Conservation (phyloP, 2,888 invertebrate genomes). For the Cantharis flavilabris region DNA sequence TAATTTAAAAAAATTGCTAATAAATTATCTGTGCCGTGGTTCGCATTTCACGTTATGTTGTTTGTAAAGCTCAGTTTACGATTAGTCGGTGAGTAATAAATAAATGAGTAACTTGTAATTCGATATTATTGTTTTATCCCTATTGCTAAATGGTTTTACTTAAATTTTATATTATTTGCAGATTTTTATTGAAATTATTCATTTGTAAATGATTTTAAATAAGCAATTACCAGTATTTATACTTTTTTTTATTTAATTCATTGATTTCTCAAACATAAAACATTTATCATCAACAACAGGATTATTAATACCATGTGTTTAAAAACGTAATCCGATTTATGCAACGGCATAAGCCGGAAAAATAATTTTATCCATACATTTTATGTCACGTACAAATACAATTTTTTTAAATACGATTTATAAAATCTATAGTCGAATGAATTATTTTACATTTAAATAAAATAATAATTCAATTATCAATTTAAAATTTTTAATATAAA, state of each 20-base stretch:
- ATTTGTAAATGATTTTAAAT: neutral
- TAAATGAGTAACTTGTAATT: too few relatives aligned
- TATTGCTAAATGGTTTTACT: too few relatives aligned
- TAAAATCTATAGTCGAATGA: neutral
- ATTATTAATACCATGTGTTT: neutral
- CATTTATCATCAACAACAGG: slow-evolving; percentile 1
- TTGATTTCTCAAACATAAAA: neutral
- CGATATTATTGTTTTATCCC: too few relatives aligned
- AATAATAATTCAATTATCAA: neutral
- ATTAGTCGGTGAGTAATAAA: too few relatives aligned
- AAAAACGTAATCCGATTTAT: neutral
- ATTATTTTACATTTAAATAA: neutral
- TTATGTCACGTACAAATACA: neutral
- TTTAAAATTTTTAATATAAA: neutral
- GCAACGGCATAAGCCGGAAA: neutral
- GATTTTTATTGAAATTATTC: neutral
- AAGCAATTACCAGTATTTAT: neutral
- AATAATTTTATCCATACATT: neutral
- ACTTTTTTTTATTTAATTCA: neutral
- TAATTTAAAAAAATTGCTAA: too few relatives aligned
- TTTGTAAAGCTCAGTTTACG: too few relatives aligned
- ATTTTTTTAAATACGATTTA: neutral
- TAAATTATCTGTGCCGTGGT: too few relatives aligned
- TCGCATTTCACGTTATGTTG: too few relatives aligned
- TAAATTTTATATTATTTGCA: neutral